Evolutionary conservation across 1,140 invertebrate genomes (phyloP).

Genomic region (Drosophila sproati): DNA sequence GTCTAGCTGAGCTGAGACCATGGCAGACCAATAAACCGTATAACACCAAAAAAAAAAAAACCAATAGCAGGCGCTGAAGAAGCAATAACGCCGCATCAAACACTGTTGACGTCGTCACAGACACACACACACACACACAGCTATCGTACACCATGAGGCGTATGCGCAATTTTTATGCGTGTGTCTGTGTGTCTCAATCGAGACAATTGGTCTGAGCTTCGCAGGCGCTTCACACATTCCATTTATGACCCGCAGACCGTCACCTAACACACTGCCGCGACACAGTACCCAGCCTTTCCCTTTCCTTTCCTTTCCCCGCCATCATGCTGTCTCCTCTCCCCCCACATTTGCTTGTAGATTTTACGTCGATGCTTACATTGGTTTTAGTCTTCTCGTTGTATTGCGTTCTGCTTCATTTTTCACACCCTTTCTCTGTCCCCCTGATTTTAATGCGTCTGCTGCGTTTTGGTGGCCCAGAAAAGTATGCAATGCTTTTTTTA

Average conservation of each 20-base stretch:
- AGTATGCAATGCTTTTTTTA: constrained; percentile 22
- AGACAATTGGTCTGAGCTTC: constrained; percentile 72
- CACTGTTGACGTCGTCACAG: constrained; percentile 47
- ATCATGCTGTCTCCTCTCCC: not conserved
- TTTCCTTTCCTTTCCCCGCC: not conserved
- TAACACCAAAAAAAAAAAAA: constrained; percentile 32
- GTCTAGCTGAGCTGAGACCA: constrained; percentile 30
- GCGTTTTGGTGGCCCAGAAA: constrained; percentile 38
- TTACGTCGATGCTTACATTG: constrained; percentile 45
- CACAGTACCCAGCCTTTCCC: not conserved
- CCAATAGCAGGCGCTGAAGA: constrained; percentile 46
- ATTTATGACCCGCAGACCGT: constrained; percentile 61
- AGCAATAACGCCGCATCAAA: constrained; percentile 70
- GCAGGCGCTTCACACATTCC: constrained; percentile 70
- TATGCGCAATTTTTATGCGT: constrained; percentile 32
- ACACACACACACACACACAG: constrained; percentile 24
- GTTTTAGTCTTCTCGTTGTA: constrained; percentile 22
- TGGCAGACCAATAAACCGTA: constrained; percentile 62
- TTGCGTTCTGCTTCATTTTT: not conserved
- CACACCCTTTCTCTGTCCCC: not conserved
- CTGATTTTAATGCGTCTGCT: constrained; percentile 44
- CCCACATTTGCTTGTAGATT: constrained; percentile 43
- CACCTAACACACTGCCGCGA: constrained; percentile 34
- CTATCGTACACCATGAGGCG: constrained; percentile 39
- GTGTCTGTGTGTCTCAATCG: constrained; percentile 59